Conservation (phyloP, 2,888 invertebrate species). For the Drosophila villosipedis region DNA sequence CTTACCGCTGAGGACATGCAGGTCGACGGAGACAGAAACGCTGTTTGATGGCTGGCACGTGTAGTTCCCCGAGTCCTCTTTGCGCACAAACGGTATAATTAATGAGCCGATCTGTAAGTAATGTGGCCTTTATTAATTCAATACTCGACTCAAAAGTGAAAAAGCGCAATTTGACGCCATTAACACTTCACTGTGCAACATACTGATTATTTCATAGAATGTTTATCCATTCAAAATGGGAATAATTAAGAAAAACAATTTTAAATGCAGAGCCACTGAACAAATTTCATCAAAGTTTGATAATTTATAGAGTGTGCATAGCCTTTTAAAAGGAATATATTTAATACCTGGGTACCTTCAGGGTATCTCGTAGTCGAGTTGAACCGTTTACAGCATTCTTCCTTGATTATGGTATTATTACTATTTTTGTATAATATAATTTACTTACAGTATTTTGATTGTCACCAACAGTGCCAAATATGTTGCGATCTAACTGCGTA, state of each 20-base stretch:
- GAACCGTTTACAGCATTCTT: background rate
- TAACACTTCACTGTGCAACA: conserved; percentile 8
- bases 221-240: background rate
- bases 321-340: background rate
- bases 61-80: conserved; percentile 90
- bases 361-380: background rate
- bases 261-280: too few relatives aligned
- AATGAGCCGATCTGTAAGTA: conserved; percentile 84
- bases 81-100: conserved; percentile 85
- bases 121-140: conserved; percentile 42
- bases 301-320: background rate
- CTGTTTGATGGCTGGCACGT: conserved; percentile 97
- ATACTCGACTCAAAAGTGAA: conserved; percentile 23
- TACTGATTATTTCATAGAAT: background rate
- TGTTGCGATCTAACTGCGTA: conserved; percentile 84
- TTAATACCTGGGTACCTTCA: rapidly evolving
- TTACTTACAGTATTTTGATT: conserved; percentile 84
- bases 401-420: background rate
- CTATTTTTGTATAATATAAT: background rate
- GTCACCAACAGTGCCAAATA: conserved; percentile 82
- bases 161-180: conserved; percentile 5
- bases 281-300: background rate
- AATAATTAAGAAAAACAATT: too few relatives aligned
- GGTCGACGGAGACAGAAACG: conserved; percentile 93
- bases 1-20: conserved; percentile 96